phyloP scores from a whole-genome alignment of 2,113 vertebrate genomes.

The Danio rerio region GRCz12tu NC_133179.1:22663501-22664000 shows the following conservation, averaged over 20 bases:
- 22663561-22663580: no score
- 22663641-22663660: no score
- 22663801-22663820: not conserved
- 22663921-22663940: not conserved
- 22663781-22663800: not conserved
- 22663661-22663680: no score
- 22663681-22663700: no score
- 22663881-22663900: not conserved
- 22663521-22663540: no score
- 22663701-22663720: no score
- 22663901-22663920: slow-evolving; percentile 11
- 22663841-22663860: not conserved
- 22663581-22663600: no score
- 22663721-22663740: not conserved
- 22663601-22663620: no score
- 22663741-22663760: not conserved
- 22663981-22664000: slow-evolving; percentile 49
- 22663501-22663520: no score
- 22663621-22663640: no score
- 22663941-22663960: slow-evolving; percentile 39
- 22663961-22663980: slow-evolving; percentile 9
- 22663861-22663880: not conserved
- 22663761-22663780: not conserved
- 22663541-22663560: no score
- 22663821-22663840: not conserved